Evolutionary conservation across 1,140 invertebrate species (phyloP), one percentile per base, ranked within the genome.

Genomic region (Zaprionus ghesquierei): DNA sequence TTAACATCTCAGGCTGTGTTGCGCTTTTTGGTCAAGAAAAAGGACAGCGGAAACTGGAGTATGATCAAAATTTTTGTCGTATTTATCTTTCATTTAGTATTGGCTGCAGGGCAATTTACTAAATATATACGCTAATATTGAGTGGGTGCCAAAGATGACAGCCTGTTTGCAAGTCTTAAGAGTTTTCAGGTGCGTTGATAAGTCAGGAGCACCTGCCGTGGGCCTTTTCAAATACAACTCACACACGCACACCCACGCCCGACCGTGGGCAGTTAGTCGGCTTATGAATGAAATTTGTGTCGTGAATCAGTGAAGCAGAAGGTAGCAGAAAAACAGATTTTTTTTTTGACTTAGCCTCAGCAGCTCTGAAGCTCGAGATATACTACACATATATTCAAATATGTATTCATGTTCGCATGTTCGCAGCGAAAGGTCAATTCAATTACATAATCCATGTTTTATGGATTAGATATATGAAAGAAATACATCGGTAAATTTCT

Each of bases 21-120:
- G 64, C 65, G 65, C 50, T 72, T 74, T 79, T 70, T 54, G 66
- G 51, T 53, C 3, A 46, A 12, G 20, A 46, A 22, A 31, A 51
- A 51, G 10, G 1, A 50, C 15, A 22, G 23, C 23, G 51, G 46
- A 54, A 35, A 62, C n/a, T n/a, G 0, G 15, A 56, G 33, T 41
- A 58, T 58, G 79, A 82, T 56, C 58, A 73, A 76, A 76, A n/a
- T n/a, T 79, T 76, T 74, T 51, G 25, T 41, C 61, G 56, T 80
- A 80, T 85, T 85, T 84, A 70, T 60, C 63, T 80, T 77, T 62
- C 41, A 85, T 77, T 84, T 58, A 66, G n/a, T 69, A 64, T 61
- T 63, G 63, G 59, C 75, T 63, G 64, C 22, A 33, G 61, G 53
- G 55, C 5, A 8, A n/a, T n/a, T n/a, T n/a, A 6, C 5, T 38